phyloP scores from a whole-genome alignment of 2,888 invertebrate species.

The Pharmacophagus antenor region DNA sequence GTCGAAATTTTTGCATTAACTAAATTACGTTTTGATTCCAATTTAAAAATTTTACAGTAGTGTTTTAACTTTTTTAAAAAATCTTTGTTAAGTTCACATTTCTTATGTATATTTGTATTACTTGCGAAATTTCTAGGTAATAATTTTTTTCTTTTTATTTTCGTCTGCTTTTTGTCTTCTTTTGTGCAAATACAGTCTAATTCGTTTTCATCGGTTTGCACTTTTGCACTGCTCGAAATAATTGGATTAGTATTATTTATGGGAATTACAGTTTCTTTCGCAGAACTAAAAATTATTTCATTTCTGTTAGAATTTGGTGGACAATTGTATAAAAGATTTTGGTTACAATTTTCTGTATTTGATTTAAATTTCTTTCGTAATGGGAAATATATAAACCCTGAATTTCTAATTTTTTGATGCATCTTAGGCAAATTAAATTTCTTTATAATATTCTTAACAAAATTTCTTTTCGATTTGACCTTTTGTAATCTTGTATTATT shows the following conservation, averaged over 20 bases:
- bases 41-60: not conserved
- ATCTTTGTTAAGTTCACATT: not conserved
- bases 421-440: not conserved
- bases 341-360: not conserved
- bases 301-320: not conserved
- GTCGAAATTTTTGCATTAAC: constrained; percentile 3
- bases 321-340: not conserved
- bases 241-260: not conserved
- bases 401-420: not conserved
- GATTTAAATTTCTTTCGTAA: not conserved
- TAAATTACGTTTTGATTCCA: not conserved
- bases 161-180: not conserved
- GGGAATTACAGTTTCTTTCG: not conserved
- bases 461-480: not conserved
- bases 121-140: not conserved
- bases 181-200: not conserved
- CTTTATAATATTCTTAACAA: not conserved
- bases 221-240: not conserved
- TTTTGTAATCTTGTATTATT: not conserved
- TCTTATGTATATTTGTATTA: not conserved
- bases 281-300: not conserved
- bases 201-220: constrained; percentile 3
- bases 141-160: not conserved
- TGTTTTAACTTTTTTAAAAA: not conserved
- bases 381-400: not conserved